Conservation (phyloP, 2,797 vertebrate species). For the Pangasius djambal region DNA sequence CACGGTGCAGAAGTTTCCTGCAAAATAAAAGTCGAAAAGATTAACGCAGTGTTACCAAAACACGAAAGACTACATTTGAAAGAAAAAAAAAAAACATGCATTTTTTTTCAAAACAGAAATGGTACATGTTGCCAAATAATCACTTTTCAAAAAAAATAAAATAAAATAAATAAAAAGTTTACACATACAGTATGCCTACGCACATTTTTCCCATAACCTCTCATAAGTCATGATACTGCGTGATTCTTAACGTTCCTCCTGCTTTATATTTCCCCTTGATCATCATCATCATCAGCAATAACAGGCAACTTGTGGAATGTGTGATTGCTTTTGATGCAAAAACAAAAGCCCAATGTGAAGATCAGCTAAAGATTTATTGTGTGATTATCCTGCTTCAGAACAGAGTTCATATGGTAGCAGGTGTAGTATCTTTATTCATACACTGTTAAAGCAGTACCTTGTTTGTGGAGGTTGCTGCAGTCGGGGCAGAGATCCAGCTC, state of each 20-base stretch:
- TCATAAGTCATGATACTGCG: not conserved
- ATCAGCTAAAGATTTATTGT: not conserved
- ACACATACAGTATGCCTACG: not conserved
- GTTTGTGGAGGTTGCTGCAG: slow-evolving; percentile 79
- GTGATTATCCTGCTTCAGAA: not conserved
- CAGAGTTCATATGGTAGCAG: not conserved
- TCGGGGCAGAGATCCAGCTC: slow-evolving; percentile 84
- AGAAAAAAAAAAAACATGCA: not conserved
- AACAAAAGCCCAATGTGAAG: not conserved
- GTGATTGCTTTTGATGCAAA: no score
- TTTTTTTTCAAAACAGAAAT: not conserved
- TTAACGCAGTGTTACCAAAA: not conserved
- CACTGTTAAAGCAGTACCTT: slow-evolving; percentile 70
- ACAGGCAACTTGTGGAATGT: no score
- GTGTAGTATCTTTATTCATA: not conserved
- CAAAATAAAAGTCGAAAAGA: not conserved
- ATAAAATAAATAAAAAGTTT: not conserved
- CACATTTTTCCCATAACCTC: no score
- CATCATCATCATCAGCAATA: no score
- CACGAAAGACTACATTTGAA: not conserved
- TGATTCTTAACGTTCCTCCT: not conserved
- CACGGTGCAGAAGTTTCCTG: slow-evolving; percentile 87
- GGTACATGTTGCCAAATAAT: not conserved
- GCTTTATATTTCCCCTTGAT: no score
- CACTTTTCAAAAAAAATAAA: not conserved